These are phyloP conservation scores for Falco rusticolus DNA, from an alignment of 2,797 vertebrate species.

Conservation along the genomic window DNA sequence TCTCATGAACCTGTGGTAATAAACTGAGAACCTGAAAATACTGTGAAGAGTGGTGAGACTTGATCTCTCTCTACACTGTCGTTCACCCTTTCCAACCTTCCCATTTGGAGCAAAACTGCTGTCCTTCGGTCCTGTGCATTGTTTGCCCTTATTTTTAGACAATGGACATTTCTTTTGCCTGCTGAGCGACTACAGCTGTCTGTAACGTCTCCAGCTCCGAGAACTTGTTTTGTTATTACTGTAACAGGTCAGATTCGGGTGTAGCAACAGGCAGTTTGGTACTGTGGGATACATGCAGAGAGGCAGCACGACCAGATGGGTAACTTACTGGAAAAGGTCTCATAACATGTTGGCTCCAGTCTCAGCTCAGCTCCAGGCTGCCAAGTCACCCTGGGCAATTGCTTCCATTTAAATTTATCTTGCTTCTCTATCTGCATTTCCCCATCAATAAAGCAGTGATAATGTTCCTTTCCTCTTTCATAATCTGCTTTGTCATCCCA, in stretches of 20 bases:
- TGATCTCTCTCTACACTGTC: neutral
- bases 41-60: neutral
- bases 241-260: neutral
- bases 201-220: neutral
- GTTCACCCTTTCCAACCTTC: neutral
- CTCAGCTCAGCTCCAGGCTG: neutral
- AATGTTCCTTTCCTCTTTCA: neutral
- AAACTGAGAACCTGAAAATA: neutral
- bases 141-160: neutral
- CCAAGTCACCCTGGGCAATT: neutral
- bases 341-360: neutral
- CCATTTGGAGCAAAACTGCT: neutral
- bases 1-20: neutral
- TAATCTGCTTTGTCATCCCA: neutral
- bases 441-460: neutral
- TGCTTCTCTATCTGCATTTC: neutral
- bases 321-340: neutral
- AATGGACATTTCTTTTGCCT: neutral
- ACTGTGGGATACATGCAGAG: neutral
- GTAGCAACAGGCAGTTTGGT: neutral
- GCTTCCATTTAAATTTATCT: neutral
- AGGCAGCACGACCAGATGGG: neutral
- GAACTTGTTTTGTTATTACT: neutral
- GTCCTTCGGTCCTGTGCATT: neutral
- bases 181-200: neutral